Evolutionary conservation across 1,140 invertebrate species (phyloP).

Genomic region (Drosophila kohkoa): DNA sequence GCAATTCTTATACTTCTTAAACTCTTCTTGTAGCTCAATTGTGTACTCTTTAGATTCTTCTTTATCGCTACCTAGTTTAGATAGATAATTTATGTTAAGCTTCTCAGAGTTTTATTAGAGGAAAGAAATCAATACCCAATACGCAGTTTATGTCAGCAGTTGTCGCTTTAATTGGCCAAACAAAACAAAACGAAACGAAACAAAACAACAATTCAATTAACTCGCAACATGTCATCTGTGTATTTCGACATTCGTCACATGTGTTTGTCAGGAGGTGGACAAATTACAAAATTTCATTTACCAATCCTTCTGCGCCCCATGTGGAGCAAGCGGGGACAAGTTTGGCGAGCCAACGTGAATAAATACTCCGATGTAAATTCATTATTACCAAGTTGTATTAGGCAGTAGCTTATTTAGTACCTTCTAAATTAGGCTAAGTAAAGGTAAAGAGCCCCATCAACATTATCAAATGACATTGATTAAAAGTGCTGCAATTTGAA

Average conservation of each 20-base stretch:
- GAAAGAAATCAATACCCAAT: conserved; percentile 68
- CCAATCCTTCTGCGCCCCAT: conserved; percentile 20
- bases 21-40: no score
- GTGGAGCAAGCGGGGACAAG: not conserved
- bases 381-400: conserved; percentile 35
- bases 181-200: conserved; percentile 18
- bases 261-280: conserved; percentile 25
- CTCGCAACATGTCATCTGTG: conserved; percentile 49
- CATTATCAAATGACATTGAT: not conserved
- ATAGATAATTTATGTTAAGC: not conserved
- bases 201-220: conserved; percentile 74
- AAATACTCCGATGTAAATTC: conserved; percentile 28
- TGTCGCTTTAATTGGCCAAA: conserved; percentile 28
- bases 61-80: not conserved
- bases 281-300: conserved; percentile 48
- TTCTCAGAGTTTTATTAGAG: conserved; percentile 19
- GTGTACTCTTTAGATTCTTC: no score
- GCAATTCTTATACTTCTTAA: no score
- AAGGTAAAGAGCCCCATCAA: not conserved
- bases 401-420: conserved; percentile 39
- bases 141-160: conserved; percentile 36
- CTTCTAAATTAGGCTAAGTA: not conserved
- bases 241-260: conserved; percentile 16
- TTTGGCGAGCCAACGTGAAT: not conserved
- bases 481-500: no score